These are phyloP conservation scores for Albula goreensis DNA, from an alignment of 2,113 vertebrate species.

Conservation along the genomic window DNA sequence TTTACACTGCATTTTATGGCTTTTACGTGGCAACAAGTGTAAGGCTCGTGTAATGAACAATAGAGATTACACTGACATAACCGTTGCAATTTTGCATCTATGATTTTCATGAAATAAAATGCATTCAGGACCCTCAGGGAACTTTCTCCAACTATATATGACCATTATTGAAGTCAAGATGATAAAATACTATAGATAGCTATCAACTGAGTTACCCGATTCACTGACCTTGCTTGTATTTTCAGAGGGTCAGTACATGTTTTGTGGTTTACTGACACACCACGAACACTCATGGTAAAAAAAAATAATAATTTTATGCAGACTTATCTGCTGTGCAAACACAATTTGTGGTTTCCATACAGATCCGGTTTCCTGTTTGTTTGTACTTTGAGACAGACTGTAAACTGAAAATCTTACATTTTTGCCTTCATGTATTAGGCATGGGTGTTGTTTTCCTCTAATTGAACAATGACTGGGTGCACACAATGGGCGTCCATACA, in stretches of 20 bases:
- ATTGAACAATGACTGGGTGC: neutral
- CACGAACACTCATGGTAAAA: too few relatives aligned
- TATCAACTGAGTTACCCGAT: neutral
- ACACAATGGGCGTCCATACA: neutral
- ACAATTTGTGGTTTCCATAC: neutral
- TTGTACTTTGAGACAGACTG: too few relatives aligned
- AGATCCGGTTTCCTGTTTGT: slow-evolving; percentile 13
- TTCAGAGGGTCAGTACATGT: neutral
- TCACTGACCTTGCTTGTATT: neutral
- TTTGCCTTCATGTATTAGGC: neutral
- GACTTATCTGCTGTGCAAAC: neutral
- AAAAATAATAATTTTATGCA: too few relatives aligned
- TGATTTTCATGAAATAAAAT: too few relatives aligned
- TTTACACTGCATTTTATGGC: too few relatives aligned
- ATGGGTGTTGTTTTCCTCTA: neutral
- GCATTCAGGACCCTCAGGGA: too few relatives aligned
- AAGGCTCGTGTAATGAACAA: too few relatives aligned
- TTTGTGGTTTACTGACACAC: neutral
- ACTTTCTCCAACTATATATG: neutral
- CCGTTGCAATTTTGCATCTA: too few relatives aligned
- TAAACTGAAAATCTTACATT: neutral
- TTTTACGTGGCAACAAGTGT: too few relatives aligned
- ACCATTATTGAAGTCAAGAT: neutral
- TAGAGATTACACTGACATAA: too few relatives aligned
- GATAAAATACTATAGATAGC: neutral